Evolutionary conservation across 1,140 invertebrate species (phyloP).

Genomic region (Neuroterus valhalla): DNA sequence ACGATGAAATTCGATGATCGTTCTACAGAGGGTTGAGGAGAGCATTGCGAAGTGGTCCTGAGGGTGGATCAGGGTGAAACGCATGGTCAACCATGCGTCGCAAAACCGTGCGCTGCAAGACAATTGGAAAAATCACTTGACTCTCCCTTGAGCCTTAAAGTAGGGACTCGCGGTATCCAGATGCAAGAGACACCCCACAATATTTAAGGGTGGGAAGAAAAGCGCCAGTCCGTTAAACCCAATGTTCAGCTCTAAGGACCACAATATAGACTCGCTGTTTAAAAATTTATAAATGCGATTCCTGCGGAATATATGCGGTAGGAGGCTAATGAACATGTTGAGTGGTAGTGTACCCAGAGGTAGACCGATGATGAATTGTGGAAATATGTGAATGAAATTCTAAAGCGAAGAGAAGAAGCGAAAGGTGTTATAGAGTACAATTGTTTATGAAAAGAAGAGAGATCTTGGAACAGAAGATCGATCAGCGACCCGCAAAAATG

Average conservation of each 20-base stretch:
- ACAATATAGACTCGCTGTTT: conserved; percentile 42
- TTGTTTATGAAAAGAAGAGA: too few relatives aligned
- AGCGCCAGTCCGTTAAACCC: conserved; percentile 67
- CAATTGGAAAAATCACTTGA: conserved; percentile 75
- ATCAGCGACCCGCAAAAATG: too few relatives aligned
- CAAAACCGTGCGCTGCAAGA: conserved; percentile 62
- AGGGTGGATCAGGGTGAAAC: conserved; percentile 63
- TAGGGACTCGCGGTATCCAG: conserved; percentile 45
- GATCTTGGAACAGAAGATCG: too few relatives aligned
- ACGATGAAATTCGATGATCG: conserved; percentile 57
- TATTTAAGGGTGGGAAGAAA: conserved; percentile 51
- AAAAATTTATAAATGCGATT: too few relatives aligned
- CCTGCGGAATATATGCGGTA: too few relatives aligned
- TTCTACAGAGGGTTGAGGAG: conserved; percentile 47
- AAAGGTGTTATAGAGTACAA: too few relatives aligned
- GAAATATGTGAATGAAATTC: too few relatives aligned
- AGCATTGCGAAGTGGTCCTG: conserved; percentile 51
- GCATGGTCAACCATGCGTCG: conserved; percentile 71
- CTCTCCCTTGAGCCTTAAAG: conserved; percentile 68
- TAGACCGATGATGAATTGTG: too few relatives aligned
- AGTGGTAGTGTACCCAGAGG: background rate
- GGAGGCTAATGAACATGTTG: too few relatives aligned
- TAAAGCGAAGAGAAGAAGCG: background rate
- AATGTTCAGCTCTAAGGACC: conserved; percentile 64
- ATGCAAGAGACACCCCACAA: conserved; percentile 37